Percentiles rank a stretch among this genome's conserved stretches.
Evolutionary conservation across 1,140 invertebrate genomes (phyloP).

Genomic region (Galleria mellonella): DNA sequence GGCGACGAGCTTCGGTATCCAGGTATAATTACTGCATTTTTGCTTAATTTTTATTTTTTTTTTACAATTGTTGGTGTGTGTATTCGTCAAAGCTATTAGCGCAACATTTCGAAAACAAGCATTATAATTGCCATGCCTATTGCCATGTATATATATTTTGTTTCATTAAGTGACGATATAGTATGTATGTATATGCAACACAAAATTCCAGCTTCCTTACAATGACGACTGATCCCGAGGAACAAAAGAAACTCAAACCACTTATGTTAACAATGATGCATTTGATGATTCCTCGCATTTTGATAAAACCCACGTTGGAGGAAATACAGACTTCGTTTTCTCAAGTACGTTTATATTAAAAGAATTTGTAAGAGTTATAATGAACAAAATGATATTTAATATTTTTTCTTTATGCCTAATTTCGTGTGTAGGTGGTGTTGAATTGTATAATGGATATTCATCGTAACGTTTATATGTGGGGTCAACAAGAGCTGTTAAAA

Average conservation of each 20-base stretch:
- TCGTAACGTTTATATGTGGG: constrained; percentile 82
- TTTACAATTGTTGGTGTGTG: too few species aligned
- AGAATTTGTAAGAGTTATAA: constrained; percentile 1
- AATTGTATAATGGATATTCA: constrained; percentile 77
- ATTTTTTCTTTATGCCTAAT: too few species aligned
- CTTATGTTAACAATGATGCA: constrained; percentile 77
- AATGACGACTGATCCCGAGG: constrained; percentile 52
- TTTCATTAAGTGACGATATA: too few species aligned
- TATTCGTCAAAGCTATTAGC: too few species aligned
- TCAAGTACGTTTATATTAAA: constrained; percentile 74
- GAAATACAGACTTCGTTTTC: constrained; percentile 83
- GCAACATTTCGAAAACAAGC: too few species aligned
- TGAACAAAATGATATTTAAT: background rate
- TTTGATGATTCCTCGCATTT: constrained; percentile 78
- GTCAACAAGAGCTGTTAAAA: constrained; percentile 69
- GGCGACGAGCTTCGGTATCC: constrained; percentile 75
- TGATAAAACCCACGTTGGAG: constrained; percentile 79
- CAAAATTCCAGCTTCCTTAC: constrained; percentile 60
- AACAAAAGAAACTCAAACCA: constrained; percentile 63
- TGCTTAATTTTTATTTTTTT: background rate
- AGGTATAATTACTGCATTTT: constrained; percentile 45
- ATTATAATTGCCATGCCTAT: too few species aligned
- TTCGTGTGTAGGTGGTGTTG: constrained; percentile 43
- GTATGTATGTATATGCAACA: too few species aligned
- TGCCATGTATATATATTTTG: too few species aligned